These are phyloP conservation scores for Lerista edwardsae DNA, from an alignment of 2,797 vertebrate genomes.

Conservation along the genomic window DNA sequence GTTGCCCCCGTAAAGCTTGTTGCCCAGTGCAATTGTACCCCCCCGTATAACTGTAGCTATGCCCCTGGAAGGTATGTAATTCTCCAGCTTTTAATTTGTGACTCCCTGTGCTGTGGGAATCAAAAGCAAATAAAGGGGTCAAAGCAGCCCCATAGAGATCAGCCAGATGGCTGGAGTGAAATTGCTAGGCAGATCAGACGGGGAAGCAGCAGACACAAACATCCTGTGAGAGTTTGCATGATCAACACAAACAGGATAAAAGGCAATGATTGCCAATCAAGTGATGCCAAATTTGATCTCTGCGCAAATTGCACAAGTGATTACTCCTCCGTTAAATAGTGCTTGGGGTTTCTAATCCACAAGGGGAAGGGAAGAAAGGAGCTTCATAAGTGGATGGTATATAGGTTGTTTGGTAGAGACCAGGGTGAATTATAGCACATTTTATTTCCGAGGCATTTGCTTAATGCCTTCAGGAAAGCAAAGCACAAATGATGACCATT, in stretches of 20 bases:
- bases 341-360: slow-evolving; percentile 33
- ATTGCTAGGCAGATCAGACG: slow-evolving; percentile 6
- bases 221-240: slow-evolving; percentile 26
- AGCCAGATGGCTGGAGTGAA: slow-evolving; percentile 28
- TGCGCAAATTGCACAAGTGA: slow-evolving; percentile 18
- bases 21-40: too few relatives aligned
- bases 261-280: slow-evolving; percentile 23
- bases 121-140: slow-evolving; percentile 32
- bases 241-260: slow-evolving; percentile 19
- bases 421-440: neutral
- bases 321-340: neutral
- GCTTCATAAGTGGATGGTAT: slow-evolving; percentile 4
- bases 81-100: slow-evolving; percentile 27
- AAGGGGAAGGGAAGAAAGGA: slow-evolving; percentile 4
- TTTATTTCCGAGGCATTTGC: neutral
- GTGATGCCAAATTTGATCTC: slow-evolving; percentile 35
- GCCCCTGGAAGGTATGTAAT: too few relatives aligned
- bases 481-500: neutral
- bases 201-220: slow-evolving; percentile 21
- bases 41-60: too few relatives aligned
- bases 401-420: neutral
- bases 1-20: too few relatives aligned
- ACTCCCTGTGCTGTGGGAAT: slow-evolving; percentile 18
- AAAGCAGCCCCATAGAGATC: neutral
- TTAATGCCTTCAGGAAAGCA: neutral